Base-by-base conservation (phyloP, 2,888 invertebrate genomes). In the Lycaena phlaeas region DNA sequence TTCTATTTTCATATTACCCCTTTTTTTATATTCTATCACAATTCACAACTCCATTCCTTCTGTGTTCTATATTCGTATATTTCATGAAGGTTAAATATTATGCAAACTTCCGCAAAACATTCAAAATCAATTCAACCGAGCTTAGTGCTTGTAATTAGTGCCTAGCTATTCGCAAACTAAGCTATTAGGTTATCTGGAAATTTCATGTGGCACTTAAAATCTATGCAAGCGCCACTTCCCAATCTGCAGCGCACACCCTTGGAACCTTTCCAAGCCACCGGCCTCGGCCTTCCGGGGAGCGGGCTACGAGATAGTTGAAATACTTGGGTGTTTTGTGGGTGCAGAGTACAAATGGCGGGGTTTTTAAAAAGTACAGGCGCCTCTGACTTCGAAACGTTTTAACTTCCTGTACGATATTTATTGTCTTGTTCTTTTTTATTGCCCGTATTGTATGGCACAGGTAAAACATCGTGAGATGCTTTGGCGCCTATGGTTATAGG, bases 171-270 rank as follows among this genome's bases (percentile, higher is more conserved):
- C 31, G 15, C 34, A 34, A 34, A 34, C 17, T 34, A 34, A 34
- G 34, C 34, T 12, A 34, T 22, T 34, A 34, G 34, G 34, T 34
- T 34, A 34, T 34, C 34, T 34, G 18, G 18, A 34, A 34, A 34
- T 22, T 34, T 34, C 34, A 34, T 36, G 27, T 36, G 38, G 38
- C 38, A 38, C 28, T 38, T 29, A 28, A 38, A 28, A 38, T 38
- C 38, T 28, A 38, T 38, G 28, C 38, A 28, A 14, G 18, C 29
- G 18, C 17, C 17, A 17, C 14, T 28, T 38, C 38, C 22, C 29
- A 38, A 29, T 29, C 18, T 18, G 22, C 27, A 29, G 29, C 17
- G 22, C 22, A 9, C 28, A 12, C 38, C 38, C 34, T 34, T 34
- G 34, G 34, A 34, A 34, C 22, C 22, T 17, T 34, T 34, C 34